Evolutionary conservation across 2,888 invertebrate genomes (phyloP).

Genomic region (Eilema griseolum): DNA sequence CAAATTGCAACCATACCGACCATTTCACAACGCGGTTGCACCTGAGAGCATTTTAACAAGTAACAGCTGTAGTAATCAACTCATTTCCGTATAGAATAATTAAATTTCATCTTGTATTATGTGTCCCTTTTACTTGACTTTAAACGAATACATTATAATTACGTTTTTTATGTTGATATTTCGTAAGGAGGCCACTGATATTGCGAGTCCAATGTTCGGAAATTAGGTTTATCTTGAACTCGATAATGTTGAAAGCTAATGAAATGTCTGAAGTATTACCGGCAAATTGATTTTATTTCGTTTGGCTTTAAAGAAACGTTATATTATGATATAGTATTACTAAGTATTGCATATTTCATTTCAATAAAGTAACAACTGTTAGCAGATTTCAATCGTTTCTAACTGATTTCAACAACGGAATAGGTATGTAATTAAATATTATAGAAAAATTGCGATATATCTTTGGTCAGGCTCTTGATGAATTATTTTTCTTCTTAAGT

Average conservation of each 20-base stretch:
- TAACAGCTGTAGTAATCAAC: slow-evolving; percentile 1
- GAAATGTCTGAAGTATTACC: slow-evolving; percentile 6
- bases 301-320: background rate
- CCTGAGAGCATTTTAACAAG: background rate
- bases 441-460: no score
- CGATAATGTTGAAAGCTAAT: slow-evolving; percentile 21
- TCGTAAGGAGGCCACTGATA: slow-evolving; percentile 11
- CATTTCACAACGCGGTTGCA: slow-evolving; percentile 6
- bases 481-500: background rate
- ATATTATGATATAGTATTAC: slow-evolving; percentile 5
- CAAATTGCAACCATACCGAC: slow-evolving; percentile 10
- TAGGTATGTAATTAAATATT: no score
- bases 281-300: slow-evolving; percentile 11
- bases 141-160: slow-evolving; percentile 1
- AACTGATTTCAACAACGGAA: background rate
- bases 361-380: slow-evolving; percentile 1
- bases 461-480: background rate
- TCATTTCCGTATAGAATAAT: slow-evolving; percentile 10
- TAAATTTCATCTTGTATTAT: background rate
- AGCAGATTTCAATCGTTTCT: background rate
- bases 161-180: background rate
- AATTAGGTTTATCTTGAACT: slow-evolving; percentile 14
- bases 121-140: slow-evolving; percentile 9
- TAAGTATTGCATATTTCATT: background rate
- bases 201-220: slow-evolving; percentile 8